Conservation (phyloP, 2,113 vertebrate genomes). For the Leptodactylus fuscus region DNA sequence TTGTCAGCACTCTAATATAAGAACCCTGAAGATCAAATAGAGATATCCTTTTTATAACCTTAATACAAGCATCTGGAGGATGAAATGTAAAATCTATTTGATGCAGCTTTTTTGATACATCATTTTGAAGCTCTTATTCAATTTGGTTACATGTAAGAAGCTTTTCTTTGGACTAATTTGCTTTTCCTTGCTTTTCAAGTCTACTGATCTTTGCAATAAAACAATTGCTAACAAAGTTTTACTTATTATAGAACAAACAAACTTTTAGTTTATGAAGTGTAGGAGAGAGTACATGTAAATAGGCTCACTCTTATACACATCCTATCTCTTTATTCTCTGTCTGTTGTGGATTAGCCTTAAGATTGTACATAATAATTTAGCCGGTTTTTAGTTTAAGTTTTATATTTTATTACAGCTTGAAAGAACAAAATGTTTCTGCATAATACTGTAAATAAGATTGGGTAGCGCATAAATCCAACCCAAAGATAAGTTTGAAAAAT, state of each 20-base stretch:
- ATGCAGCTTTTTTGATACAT: not conserved
- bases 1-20: conserved; percentile 25
- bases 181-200: not conserved
- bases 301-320: not conserved
- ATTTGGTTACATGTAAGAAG: not conserved
- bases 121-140: conserved; percentile 16
- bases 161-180: conserved; percentile 1
- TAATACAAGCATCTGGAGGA: conserved; percentile 11
- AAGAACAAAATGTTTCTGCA: too few species aligned
- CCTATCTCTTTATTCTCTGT: too few species aligned
- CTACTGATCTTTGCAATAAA: not conserved
- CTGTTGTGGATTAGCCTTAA: too few species aligned
- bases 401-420: too few species aligned
- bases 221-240: not conserved
- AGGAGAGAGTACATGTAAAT: not conserved
- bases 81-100: conserved; percentile 38
- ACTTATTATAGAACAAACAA: not conserved
- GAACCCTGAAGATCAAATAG: conserved; percentile 26
- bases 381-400: too few species aligned
- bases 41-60: conserved; percentile 3
- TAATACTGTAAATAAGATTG: too few species aligned
- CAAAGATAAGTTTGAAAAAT: too few species aligned
- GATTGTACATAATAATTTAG: too few species aligned
- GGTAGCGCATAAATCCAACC: too few species aligned
- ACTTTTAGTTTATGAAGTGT: not conserved